Evolutionary conservation across 2,797 vertebrate genomes (phyloP).

Genomic region (Clarias fuscus): DNA sequence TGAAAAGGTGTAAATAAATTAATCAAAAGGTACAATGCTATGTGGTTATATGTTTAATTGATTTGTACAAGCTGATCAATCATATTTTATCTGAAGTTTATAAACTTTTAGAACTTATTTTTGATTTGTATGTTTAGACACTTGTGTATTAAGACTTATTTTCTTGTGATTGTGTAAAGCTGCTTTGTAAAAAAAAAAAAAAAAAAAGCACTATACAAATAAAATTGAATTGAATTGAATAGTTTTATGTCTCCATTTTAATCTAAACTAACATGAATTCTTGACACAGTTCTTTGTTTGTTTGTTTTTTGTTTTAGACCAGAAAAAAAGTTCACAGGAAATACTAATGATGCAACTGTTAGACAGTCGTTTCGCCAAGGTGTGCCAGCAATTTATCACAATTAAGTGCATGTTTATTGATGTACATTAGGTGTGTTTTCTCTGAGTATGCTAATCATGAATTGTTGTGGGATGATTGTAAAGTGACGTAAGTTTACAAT

Average conservation of each 20-base stretch:
- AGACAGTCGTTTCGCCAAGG: background rate
- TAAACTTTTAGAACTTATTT: background rate
- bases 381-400: background rate
- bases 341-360: constrained; percentile 11
- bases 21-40: background rate
- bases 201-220: too few relatives aligned
- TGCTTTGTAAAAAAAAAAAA: background rate
- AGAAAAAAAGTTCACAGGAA: too few relatives aligned
- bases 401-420: background rate
- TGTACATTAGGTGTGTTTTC: background rate
- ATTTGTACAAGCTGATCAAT: background rate
- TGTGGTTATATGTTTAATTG: background rate
- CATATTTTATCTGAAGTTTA: background rate
- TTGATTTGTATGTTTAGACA: constrained; percentile 27
- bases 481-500: background rate
- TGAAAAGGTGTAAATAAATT: background rate
- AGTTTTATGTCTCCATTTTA: constrained; percentile 36
- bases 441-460: background rate
- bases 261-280: constrained; percentile 42
- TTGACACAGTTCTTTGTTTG: constrained; percentile 15
- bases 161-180: too few relatives aligned
- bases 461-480: background rate
- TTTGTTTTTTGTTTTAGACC: background rate
- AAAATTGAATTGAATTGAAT: too few relatives aligned
- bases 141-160: background rate